Base-by-base conservation (phyloP, 2,797 vertebrate species). In the Okamejei kenojei region DNA sequence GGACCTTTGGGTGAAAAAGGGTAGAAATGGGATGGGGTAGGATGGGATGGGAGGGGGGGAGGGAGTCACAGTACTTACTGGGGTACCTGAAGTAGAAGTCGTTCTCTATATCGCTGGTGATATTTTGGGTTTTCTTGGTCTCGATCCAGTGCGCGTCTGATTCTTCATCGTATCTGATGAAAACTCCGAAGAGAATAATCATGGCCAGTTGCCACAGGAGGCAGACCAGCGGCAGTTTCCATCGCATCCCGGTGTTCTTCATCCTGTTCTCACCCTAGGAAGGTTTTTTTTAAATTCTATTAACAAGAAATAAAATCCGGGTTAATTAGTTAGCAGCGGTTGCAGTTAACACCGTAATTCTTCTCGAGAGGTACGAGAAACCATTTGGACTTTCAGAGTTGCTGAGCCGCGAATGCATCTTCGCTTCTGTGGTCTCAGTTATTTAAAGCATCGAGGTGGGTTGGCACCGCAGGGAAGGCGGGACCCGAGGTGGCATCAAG, bases 41-140 rank as follows among this genome's bases (percentile, higher is more conserved):
- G 21, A 17, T 38, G 1, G 0, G 38, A 32, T 0, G 0, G 73
- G 38, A 0, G 63, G 65, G 1, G 45, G 45, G 15, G 21, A 38
- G 8, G 21, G 21, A 10, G 82, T 6, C 15, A 0, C 84, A 93
- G 79, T 95, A 98, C 99, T 98, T 96, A 99, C 99, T 99, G 0
- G 98, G 97, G 93, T 99, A 99, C 96, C 98, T 97, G 95, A 95
- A 99, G 96, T 99, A 99, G 97, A 98, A 99, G 93, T 99, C 98
- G 0, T 99, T 99, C 93, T 99, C 97, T 0, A 96, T 79, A 93
- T 98, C 95, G 0, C 97, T 98, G 76, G 96, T 96, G 93, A 97
- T 93, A 95, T 98, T 99, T 10, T 95, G 0, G 0, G 15, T 0
- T 0, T 0, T 11, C 94, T 90, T 98, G 93, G 93, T 68, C 32